Percentiles rank a stretch among this genome's conserved stretches.
phyloP scores from a whole-genome alignment of 2,113 vertebrate species.

The Syngnathus scovelli region DNA sequence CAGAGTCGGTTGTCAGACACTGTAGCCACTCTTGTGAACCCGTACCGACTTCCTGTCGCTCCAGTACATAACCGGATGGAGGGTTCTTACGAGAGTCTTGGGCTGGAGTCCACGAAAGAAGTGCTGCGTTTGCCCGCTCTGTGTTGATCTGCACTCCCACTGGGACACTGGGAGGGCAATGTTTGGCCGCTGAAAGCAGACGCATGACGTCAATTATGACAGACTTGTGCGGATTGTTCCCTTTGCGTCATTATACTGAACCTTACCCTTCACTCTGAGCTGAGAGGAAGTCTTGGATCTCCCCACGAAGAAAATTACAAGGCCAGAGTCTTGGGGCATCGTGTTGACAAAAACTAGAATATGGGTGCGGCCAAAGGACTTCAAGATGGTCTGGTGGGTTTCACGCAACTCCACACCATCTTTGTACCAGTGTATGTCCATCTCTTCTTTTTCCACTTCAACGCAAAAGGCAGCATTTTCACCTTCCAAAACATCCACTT shows the following conservation, averaged over 20 bases:
- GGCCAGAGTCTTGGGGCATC: conserved; percentile 82
- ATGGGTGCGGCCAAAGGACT: conserved; percentile 89
- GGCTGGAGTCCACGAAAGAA: conserved; percentile 83
- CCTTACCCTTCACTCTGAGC: conserved; percentile 89
- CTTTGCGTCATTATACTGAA: background rate
- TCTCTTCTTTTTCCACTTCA: conserved; percentile 81
- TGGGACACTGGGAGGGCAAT: conserved; percentile 79
- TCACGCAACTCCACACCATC: conserved; percentile 80
- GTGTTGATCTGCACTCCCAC: conserved; percentile 81
- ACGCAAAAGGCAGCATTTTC: conserved; percentile 94
- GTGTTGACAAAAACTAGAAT: conserved; percentile 91
- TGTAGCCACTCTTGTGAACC: conserved; percentile 84
- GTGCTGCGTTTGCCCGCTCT: conserved; percentile 79
- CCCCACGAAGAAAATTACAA: conserved; percentile 81
- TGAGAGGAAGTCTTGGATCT: conserved; percentile 88
- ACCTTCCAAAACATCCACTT: conserved; percentile 90
- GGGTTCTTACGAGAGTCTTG: conserved; percentile 75
- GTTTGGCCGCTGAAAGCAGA: conserved; percentile 74
- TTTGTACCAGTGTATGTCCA: conserved; percentile 85
- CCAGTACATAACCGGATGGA: conserved; percentile 81
- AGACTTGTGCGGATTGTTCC: background rate
- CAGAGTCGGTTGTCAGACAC: conserved; percentile 84
- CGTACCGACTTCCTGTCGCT: conserved; percentile 80
- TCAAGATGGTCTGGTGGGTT: conserved; percentile 79
- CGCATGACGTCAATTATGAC: background rate